Evolutionary conservation across 2,888 invertebrate genomes (phyloP), one percentile per base, ranked within the genome.

Genomic region (Diarsia brunnea): DNA sequence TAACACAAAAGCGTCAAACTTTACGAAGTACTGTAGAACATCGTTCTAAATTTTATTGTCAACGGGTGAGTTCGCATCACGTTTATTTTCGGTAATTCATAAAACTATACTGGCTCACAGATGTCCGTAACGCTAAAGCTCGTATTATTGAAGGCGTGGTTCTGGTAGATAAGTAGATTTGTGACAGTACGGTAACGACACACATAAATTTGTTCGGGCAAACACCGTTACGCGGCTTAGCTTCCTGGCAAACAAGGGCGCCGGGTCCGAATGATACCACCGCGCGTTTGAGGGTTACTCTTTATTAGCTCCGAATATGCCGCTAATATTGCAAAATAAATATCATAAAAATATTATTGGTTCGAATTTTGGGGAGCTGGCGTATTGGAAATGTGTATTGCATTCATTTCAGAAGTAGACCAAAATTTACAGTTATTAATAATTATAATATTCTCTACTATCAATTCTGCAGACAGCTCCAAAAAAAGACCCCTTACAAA

Each of bases 91-190:
- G 75, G 79, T 78, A 72, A 84, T 84, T 82, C 87, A 83, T 85
- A 78, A 86, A 88, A 84, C 67, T 79, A 84, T 87, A 82, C 88
- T 88, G 73, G 79, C 87, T 88, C 90, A 89, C 95, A 95, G 93
- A 95, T 95, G 94, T 93, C 90, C 87, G 86, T 83, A 81, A 84
- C 85, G 85, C 89, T 84, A 91, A 92, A 91, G 88, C 89, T 88
- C 82, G 87, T 88, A 91, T 93, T 92, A 93, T 90, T 78, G 90
- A 91, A 95, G 96, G 96, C 95, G 95, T 96, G 96, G 95, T 93
- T 88, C 92, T 91, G 91, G 95, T 94, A 95, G 96, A 96, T 96
- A 96, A 96, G 96, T 96, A 95, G 96, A 96, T 96, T 96, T 96
- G 95, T 94, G 95, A 94, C 95, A 95, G 94, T 90, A 90, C 92